phyloP scores from a whole-genome alignment of 1,140 invertebrate species.

The Andrena cerasifolii region DNA sequence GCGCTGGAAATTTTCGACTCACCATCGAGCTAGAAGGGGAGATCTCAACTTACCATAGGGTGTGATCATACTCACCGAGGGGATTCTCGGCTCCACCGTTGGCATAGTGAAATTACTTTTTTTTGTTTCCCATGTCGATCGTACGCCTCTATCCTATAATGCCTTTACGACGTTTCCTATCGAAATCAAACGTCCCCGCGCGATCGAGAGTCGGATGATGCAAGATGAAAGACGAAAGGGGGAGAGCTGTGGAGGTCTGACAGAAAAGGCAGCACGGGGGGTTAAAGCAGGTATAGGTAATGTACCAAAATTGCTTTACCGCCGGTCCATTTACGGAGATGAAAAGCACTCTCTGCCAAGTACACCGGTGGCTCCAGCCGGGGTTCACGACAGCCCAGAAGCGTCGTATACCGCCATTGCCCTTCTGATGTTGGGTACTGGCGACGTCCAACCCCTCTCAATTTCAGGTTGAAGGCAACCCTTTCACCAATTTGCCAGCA shows the following conservation, averaged over 20 bases:
- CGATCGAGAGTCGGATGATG: slow-evolving; percentile 60
- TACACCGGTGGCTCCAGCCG: slow-evolving; percentile 74
- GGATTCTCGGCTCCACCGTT: slow-evolving; percentile 7
- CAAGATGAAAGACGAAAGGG: slow-evolving; percentile 66
- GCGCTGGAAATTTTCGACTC: too few species aligned
- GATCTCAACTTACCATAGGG: too few species aligned
- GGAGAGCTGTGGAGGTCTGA: slow-evolving; percentile 27
- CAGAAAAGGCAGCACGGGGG: slow-evolving; percentile 50
- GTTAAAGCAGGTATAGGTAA: slow-evolving; percentile 77
- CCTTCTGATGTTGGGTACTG: slow-evolving; percentile 68
- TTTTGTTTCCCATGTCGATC: slow-evolving; percentile 40
- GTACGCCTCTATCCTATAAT: slow-evolving; percentile 16
- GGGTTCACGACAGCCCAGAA: slow-evolving; percentile 70
- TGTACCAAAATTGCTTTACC: slow-evolving; percentile 81
- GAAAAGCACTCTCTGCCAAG: slow-evolving; percentile 82
- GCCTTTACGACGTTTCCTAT: slow-evolving; percentile 59
- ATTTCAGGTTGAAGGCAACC: slow-evolving; percentile 71
- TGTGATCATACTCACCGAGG: not conserved
- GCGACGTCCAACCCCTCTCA: slow-evolving; percentile 71
- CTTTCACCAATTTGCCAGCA: slow-evolving; percentile 75
- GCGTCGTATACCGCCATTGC: slow-evolving; percentile 67
- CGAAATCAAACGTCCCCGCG: slow-evolving; percentile 67
- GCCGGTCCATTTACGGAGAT: slow-evolving; percentile 81
- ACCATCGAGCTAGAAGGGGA: too few species aligned
- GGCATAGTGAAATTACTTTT: slow-evolving; percentile 49